Evolutionary conservation across 2,113 vertebrate genomes (phyloP).

Genomic region (Menura novaehollandiae): DNA sequence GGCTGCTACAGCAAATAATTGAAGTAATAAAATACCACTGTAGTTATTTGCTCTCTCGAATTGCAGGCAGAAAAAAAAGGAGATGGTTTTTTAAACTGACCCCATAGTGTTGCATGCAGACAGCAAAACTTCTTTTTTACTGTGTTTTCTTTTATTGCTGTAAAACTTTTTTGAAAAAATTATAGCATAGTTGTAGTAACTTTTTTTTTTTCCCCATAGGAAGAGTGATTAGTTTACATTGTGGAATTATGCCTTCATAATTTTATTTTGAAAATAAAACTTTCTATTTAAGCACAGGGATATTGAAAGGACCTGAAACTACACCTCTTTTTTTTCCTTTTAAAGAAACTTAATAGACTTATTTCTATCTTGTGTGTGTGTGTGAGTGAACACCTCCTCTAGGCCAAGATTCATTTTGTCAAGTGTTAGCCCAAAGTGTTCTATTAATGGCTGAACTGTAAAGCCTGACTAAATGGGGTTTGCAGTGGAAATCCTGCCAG

Average conservation of each 20-base stretch:
- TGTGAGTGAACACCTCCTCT: slow-evolving; percentile 37
- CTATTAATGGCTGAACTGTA: slow-evolving; percentile 54
- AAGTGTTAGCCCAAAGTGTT: slow-evolving; percentile 45
- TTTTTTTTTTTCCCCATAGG: background rate
- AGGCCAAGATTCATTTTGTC: slow-evolving; percentile 46
- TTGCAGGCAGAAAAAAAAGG: background rate
- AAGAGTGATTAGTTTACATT: background rate
- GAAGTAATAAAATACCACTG: slow-evolving; percentile 58
- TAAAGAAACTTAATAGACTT: background rate
- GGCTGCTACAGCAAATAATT: slow-evolving; percentile 56
- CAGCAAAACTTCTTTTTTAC: background rate
- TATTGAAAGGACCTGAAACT: background rate
- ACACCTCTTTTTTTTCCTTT: background rate
- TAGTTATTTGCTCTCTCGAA: slow-evolving; percentile 34
- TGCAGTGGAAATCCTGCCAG: slow-evolving; percentile 26
- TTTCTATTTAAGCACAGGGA: background rate
- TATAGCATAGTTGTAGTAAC: background rate
- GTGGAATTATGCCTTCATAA: background rate
- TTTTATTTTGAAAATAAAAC: background rate
- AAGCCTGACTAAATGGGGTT: slow-evolving; percentile 46
- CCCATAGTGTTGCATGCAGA: background rate
- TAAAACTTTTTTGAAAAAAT: background rate
- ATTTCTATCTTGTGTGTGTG: background rate
- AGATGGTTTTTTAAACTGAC: background rate
- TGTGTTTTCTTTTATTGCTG: background rate